Conservation (phyloP, 2,797 vertebrate genomes). For the Liasis olivaceus region DNA sequence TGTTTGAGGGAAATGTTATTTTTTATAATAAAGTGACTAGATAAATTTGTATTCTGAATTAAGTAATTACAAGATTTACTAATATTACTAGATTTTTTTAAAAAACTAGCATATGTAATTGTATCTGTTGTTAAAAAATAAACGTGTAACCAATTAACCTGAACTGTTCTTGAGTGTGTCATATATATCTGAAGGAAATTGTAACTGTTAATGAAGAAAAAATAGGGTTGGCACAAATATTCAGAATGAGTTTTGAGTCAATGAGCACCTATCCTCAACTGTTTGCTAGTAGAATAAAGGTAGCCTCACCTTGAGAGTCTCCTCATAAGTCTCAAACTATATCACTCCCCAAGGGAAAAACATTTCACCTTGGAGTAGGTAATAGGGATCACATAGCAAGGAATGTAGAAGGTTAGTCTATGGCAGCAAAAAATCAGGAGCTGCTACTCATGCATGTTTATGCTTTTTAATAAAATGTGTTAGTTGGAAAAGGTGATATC, state of each 20-base stretch:
- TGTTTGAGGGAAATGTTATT: no score
- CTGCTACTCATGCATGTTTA: no score
- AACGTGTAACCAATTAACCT: neutral
- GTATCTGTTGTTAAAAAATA: neutral
- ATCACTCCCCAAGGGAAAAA: neutral
- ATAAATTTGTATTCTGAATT: no score
- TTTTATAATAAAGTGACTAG: no score
- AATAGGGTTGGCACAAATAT: neutral
- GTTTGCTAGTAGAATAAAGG: neutral
- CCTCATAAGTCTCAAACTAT: no score
- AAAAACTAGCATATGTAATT: no score
- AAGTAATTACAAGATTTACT: no score
- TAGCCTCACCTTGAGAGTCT: neutral
- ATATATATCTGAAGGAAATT: neutral
- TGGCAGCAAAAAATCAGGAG: no score
- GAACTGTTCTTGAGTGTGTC: neutral
- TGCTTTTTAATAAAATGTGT: no score
- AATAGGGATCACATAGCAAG: neutral
- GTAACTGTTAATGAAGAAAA: neutral
- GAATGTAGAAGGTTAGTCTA: no score
- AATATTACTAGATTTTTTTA: no score
- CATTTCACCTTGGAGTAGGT: neutral
- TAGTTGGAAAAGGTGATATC: no score
- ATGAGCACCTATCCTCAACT: neutral
- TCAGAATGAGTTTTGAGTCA: neutral